Base-by-base conservation (phyloP, 2,888 invertebrate species). In the Boloria euphrosyne region DNA sequence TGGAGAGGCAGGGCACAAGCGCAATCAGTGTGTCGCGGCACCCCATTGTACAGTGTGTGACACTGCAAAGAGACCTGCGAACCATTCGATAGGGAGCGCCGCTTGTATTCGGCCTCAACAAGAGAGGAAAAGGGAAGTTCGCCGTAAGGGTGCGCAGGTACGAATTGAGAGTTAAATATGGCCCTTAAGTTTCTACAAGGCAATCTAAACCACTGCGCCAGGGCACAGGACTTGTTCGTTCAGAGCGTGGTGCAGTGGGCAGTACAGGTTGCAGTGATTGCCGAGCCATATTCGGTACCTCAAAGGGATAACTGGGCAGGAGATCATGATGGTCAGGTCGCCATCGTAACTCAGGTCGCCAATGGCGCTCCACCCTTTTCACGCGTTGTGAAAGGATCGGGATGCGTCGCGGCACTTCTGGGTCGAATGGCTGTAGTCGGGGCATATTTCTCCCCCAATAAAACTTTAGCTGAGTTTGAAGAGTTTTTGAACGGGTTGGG, bases 141-240 rank as follows among this genome's bases (percentile, higher is more conserved):
- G 3, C 22, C 3, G 22, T 22, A 22, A 22, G 22, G 22, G 3
- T 3, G 22, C 22, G 22, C 3, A 2, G 22, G 22, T 22, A 3
- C 22, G 22, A 22, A 22, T 3, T 4, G 5, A 5, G 5, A 27
- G 3, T 0, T 5, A 27, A 5, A 3, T 0, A 27, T 27, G 27
- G 27, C 27, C 4, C 5, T 27, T 5, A 27, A 27, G 4, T 4
- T 27, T 5, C 4, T 27, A 4, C 27, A 27, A 5, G 27, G 5
- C 3, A 27, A 27, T 5, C 27, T 27, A 0, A 27, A 62, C 31
- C 62, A 62, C 52, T 53, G 10, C 14, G 62, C 53, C 46, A 22
- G 52, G 14, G 62, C 53, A 0, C 62, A 62, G 54, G 62, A 27
- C 53, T n/a, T 27, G 27, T 27, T 27, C 54, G 4, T 17, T 27